phyloP scores from a whole-genome alignment of 2,113 vertebrate species.

The Sprattus sprattus region DNA sequence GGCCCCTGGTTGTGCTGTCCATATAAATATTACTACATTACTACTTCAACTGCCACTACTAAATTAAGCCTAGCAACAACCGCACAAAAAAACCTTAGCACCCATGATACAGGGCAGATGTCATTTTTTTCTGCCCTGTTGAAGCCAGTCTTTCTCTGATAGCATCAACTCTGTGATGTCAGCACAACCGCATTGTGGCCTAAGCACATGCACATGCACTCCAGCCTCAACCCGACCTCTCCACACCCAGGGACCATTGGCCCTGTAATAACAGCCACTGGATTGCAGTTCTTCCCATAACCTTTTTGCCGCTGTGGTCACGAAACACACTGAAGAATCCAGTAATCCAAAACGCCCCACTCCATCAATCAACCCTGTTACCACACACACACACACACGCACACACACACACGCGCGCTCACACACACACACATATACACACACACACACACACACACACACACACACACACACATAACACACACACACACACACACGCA shows the following conservation, averaged over 20 bases:
- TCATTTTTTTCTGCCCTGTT: neutral
- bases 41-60: neutral
- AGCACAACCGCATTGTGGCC: neutral
- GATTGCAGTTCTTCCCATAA: neutral
- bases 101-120: neutral
- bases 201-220: neutral
- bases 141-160: neutral
- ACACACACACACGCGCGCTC: neutral
- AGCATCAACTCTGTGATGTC: neutral
- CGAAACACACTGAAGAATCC: neutral
- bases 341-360: neutral
- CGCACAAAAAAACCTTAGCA: neutral
- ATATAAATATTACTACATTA: neutral
- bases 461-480: neutral
- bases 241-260: neutral
- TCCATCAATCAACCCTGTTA: neutral
- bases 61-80: neutral
- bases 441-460: neutral
- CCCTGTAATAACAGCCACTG: neutral
- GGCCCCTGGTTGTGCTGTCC: neutral
- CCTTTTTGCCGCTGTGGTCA: neutral
- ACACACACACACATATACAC: neutral
- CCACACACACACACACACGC: neutral
- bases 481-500: neutral
- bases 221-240: neutral